A percentile compares a stretch with the other conserved stretches of the same genome.
Evolutionary conservation across 2,888 invertebrate species (phyloP).

Genomic region (Leucophora obtusa): DNA sequence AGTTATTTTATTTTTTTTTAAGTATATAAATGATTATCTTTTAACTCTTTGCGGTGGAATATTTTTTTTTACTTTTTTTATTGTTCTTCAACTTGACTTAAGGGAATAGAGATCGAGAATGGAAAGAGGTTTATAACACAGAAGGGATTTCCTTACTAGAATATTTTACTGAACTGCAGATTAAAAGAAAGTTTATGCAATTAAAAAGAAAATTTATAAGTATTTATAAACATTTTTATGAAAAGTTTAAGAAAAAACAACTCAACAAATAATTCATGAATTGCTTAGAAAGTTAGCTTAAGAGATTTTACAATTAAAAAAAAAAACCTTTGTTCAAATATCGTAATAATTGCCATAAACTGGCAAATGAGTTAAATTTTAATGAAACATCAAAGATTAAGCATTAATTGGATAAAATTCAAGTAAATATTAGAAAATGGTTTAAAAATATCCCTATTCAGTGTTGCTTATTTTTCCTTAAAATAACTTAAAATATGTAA

Average conservation of each 20-base stretch:
- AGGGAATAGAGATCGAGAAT: constrained; percentile 26
- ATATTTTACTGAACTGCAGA: constrained; percentile 56
- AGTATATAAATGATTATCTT: constrained; percentile 49
- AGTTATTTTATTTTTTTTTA: constrained; percentile 24
- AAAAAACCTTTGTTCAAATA: no score
- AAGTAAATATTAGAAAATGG: no score
- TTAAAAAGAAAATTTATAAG: constrained; percentile 54
- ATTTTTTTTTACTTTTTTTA: constrained; percentile 44
- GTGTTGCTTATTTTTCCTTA: neutral
- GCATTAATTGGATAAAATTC: no score
- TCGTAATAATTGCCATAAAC: no score
- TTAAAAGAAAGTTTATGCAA: constrained; percentile 58
- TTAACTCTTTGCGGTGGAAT: constrained; percentile 55
- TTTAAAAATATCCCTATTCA: no score
- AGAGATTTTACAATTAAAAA: no score
- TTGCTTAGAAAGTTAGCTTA: no score
- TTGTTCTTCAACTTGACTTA: constrained; percentile 33
- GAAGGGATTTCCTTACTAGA: neutral
- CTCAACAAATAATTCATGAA: no score
- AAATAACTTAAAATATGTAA: constrained; percentile 3
- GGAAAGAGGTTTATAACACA: constrained; percentile 6
- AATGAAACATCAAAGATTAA: no score
- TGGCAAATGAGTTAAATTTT: no score
- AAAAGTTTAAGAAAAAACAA: no score
- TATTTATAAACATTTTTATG: no score